These are phyloP conservation scores for Nylanderia fulva DNA, from an alignment of 1,140 invertebrate genomes.

Conservation along the genomic window DNA sequence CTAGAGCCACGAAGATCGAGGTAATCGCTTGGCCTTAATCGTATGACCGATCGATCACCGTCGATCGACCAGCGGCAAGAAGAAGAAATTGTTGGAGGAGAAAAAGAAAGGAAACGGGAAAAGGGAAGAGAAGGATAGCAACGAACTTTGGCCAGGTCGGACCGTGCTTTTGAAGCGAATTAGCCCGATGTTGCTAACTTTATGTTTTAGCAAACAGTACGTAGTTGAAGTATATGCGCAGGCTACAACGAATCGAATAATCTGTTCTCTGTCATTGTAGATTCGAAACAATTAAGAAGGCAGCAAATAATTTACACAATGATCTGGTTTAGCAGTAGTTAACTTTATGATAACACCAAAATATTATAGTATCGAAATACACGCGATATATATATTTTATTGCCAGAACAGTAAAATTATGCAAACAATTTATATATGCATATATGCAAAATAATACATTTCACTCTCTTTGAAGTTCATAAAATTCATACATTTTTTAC, in stretches of 20 bases:
- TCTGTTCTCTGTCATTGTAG: not conserved
- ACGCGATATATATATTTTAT: not conserved
- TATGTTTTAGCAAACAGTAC: constrained; percentile 32
- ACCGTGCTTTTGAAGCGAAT: constrained; percentile 14
- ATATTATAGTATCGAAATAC: not conserved
- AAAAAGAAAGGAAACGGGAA: not conserved
- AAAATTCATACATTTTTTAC: too few relatives aligned
- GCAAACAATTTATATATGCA: too few relatives aligned
- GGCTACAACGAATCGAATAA: constrained; percentile 33
- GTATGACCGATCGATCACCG: constrained; percentile 67
- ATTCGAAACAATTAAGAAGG: constrained; percentile 35
- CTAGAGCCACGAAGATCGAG: constrained; percentile 52
- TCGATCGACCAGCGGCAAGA: constrained; percentile 42
- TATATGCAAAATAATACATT: too few relatives aligned
- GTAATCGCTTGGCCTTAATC: constrained; percentile 74
- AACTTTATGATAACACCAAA: not conserved
- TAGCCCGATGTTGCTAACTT: constrained; percentile 26
- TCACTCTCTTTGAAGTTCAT: too few relatives aligned
- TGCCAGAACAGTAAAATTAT: too few relatives aligned
- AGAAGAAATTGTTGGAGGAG: constrained; percentile 11
- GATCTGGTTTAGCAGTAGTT: not conserved
- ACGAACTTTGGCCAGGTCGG: constrained; percentile 51
- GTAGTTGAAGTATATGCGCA: not conserved
- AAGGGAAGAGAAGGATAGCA: constrained; percentile 23
- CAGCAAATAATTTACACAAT: constrained; percentile 6